Base-by-base conservation (phyloP, 2,888 invertebrate species). In the Gortyna flavago region DNA sequence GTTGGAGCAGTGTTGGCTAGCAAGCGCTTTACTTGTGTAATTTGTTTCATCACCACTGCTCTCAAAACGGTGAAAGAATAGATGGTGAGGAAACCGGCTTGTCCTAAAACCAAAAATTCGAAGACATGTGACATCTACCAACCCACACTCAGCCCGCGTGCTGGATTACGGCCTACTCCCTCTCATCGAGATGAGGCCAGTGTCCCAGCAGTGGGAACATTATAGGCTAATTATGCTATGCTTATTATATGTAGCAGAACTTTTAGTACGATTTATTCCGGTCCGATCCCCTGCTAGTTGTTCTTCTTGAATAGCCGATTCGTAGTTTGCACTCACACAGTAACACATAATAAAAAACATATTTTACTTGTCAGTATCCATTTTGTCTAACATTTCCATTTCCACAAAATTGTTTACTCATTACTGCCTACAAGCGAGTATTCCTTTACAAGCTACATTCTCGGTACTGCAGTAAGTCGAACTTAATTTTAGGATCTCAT, bases 401-500 rank as follows among this genome's bases (percentile, higher is more conserved):
- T 65, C 48, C 54, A 38, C 9, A n/a, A 65, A 51, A 78, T 72
- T 44, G 57, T 71, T 77, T 62, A 59, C 44, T 75, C 66, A 64
- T 85, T 67, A 72, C 69, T 41, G 57, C 21, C 62, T 83, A n/a
- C 48, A 66, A 83, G 41, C 35, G 25, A 61, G 41, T 51, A 64
- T 41, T 54, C 72, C 44, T 80, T 71, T 66, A 51, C 18, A 57
- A 68, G 32, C 54, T 61, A 66, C 69, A 69, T 69, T 77, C 66
- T 81, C 71, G 25, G 72, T 78, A 35, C 51, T 54, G 66, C 71
- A 76, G 75, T 68, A 67, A 82, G 75, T 77, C 35, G 66, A 85
- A 85, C 83, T 69, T 87, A 78, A 85, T 86, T 83, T 81, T 69
- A 85, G 73, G 67, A 81, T 81, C 85, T 83, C 85, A 81, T 79